These are phyloP conservation scores for Rhodophaea formosa DNA, from an alignment of 2,888 invertebrate species.

Conservation along the genomic window DNA sequence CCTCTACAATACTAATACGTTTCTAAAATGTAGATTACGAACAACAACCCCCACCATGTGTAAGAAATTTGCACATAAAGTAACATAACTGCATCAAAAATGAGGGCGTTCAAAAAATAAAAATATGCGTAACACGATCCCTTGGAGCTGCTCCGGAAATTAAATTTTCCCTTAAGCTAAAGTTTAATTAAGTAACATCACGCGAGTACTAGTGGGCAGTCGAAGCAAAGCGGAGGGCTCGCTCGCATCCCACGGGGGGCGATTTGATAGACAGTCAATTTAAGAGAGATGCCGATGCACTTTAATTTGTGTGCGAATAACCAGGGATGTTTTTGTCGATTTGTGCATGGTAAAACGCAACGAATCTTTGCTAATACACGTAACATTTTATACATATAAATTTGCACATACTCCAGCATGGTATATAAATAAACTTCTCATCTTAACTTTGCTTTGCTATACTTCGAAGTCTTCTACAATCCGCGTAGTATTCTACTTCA, in stretches of 20 bases:
- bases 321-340: background rate
- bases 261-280: conserved; percentile 62
- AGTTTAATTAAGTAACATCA: conserved; percentile 72
- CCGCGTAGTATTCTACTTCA: too few species aligned
- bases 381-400: background rate
- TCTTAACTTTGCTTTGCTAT: too few species aligned
- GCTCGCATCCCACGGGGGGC: conserved; percentile 35
- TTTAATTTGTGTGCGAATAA: conserved; percentile 45
- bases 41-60: background rate
- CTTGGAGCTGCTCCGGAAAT: conserved; percentile 63
- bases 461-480: too few species aligned
- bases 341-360: background rate
- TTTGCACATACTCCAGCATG: too few species aligned
- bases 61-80: conserved; percentile 29
- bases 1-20: background rate
- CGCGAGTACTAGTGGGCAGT: conserved; percentile 47
- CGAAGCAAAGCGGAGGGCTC: conserved; percentile 27
- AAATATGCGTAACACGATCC: conserved; percentile 60
- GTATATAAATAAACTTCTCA: too few species aligned
- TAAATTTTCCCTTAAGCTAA: conserved; percentile 72
- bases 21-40: background rate
- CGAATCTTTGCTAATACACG: background rate
- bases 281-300: conserved; percentile 44
- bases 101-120: conserved; percentile 44
- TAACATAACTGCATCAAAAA: conserved; percentile 37